Evolutionary conservation across 2,888 invertebrate genomes (phyloP).

Genomic region (Drosophila tanythrix): DNA sequence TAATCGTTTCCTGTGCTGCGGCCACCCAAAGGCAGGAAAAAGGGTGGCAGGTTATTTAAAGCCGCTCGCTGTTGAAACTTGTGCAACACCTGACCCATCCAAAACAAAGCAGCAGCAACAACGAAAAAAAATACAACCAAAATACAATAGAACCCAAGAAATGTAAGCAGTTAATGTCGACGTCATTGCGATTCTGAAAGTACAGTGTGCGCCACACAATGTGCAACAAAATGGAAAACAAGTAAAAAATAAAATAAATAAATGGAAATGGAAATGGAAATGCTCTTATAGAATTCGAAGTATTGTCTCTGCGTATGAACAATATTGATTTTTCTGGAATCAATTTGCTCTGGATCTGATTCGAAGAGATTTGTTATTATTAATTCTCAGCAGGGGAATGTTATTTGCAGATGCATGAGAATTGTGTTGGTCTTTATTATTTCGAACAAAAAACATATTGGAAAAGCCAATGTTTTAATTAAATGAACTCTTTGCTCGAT

Average conservation of each 20-base stretch:
- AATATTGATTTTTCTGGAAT: neutral
- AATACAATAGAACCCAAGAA: neutral
- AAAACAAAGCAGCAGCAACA: conserved; percentile 3
- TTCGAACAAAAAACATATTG: neutral
- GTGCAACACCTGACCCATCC: conserved; percentile 49
- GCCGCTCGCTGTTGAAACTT: conserved; percentile 44
- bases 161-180: conserved; percentile 3
- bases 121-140: conserved; percentile 15
- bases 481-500: neutral
- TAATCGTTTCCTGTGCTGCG: conserved; percentile 51
- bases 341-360: neutral
- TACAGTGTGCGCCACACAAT: neutral
- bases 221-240: neutral
- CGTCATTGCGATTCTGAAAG: neutral
- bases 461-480: neutral
- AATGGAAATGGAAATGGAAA: neutral
- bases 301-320: neutral
- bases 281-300: neutral
- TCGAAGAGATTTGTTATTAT: neutral
- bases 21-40: neutral
- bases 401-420: neutral
- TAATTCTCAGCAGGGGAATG: neutral
- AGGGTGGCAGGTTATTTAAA: conserved; percentile 49
- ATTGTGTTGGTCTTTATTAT: neutral
- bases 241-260: neutral